Evolutionary conservation across 2,113 vertebrate genomes (phyloP).

Genomic region (Platysteira castanea): DNA sequence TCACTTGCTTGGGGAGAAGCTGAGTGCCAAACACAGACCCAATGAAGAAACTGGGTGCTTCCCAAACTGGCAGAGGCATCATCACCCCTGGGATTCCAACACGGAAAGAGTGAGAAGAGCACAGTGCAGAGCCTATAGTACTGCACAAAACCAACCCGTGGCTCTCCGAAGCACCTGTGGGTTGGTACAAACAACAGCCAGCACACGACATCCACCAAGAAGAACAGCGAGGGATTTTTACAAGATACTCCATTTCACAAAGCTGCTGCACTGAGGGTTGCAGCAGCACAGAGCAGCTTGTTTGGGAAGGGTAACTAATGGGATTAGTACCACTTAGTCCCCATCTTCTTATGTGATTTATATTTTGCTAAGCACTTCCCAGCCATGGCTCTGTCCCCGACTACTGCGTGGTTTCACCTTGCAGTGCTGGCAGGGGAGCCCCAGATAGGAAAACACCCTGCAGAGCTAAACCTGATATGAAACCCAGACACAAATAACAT

Average conservation of each 20-base stretch:
- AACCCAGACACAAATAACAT: not conserved
- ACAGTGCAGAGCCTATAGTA: not conserved
- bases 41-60: not conserved
- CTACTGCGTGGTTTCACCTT: not conserved
- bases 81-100: not conserved
- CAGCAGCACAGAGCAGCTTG: not conserved
- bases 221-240: not conserved
- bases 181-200: not conserved
- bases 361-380: not conserved
- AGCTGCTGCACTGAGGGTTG: not conserved
- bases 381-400: rapidly evolving
- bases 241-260: not conserved
- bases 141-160: not conserved
- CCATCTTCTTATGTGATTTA: not conserved
- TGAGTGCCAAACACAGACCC: not conserved
- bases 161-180: not conserved
- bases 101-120: not conserved
- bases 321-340: not conserved
- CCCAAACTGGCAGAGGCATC: not conserved
- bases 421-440: not conserved
- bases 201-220: rapidly evolving
- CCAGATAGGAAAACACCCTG: not conserved
- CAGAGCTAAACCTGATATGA: not conserved
- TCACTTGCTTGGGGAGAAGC: not conserved
- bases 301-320: not conserved